These are phyloP conservation scores for Cephus rjabovi DNA, from an alignment of 2,888 invertebrate species.

Conservation along the genomic window DNA sequence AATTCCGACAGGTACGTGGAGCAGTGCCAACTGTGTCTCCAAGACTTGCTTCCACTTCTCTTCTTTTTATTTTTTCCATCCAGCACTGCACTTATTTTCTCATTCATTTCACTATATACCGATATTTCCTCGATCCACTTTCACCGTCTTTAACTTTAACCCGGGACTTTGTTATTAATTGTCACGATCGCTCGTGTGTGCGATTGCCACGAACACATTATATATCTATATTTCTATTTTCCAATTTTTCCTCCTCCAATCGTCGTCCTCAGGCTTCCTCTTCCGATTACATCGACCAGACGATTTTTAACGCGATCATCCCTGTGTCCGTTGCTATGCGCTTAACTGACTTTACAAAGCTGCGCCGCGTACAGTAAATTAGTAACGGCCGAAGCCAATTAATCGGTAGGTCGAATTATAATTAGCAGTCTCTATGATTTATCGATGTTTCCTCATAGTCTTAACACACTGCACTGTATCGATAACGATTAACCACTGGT, in stretches of 20 bases:
- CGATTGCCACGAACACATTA: not conserved
- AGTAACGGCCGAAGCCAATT: not conserved
- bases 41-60: slow-evolving; percentile 50
- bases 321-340: not conserved
- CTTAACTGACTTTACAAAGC: not conserved
- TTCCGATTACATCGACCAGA: not conserved
- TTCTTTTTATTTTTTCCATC: slow-evolving; percentile 41
- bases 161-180: not conserved
- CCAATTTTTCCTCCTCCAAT: not conserved
- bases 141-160: not conserved
- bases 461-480: not conserved
- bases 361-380: not conserved
- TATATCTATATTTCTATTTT: not conserved
- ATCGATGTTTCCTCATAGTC: not conserved
- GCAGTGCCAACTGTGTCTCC: slow-evolving; percentile 64
- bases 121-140: not conserved
- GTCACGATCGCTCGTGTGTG: not conserved
- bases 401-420: no score
- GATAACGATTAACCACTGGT: not conserved
- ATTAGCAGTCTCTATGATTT: no score
- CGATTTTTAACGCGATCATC: not conserved
- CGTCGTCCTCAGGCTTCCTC: not conserved
- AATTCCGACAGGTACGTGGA: slow-evolving; percentile 54
- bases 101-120: slow-evolving; percentile 35
- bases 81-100: slow-evolving; percentile 38